These are phyloP conservation scores for Gephyroberyx darwinii DNA, from an alignment of 2,797 vertebrate species.

Conservation along the genomic window DNA sequence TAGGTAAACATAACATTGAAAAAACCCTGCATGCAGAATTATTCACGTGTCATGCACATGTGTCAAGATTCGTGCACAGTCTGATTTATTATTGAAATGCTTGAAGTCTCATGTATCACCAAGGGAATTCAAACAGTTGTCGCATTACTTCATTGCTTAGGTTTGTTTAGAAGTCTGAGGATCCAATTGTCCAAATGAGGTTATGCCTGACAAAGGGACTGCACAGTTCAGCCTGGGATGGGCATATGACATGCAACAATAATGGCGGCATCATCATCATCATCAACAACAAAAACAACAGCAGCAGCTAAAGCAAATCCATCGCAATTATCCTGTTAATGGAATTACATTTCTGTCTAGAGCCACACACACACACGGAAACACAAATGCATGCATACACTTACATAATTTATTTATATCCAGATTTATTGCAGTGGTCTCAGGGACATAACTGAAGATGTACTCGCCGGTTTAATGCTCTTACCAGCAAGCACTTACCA, in stretches of 20 bases:
- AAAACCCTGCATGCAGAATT: too few relatives aligned
- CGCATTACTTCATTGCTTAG: not conserved
- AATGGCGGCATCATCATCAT: slow-evolving; percentile 15
- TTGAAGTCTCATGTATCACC: too few relatives aligned
- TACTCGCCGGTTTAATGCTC: too few relatives aligned
- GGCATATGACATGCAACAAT: slow-evolving; percentile 2
- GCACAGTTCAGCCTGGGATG: not conserved
- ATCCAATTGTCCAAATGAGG: not conserved
- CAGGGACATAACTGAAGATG: too few relatives aligned
- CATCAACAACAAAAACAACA: too few relatives aligned
- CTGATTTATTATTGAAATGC: too few relatives aligned
- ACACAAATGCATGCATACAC: slow-evolving; percentile 7
- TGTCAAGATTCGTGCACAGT: too few relatives aligned
- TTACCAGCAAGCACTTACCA: not conserved
- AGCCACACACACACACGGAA: not conserved
- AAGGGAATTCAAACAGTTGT: too few relatives aligned
- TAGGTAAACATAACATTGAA: too few relatives aligned
- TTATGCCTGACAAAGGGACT: slow-evolving; percentile 1
- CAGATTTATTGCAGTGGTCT: too few relatives aligned
- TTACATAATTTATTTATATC: slow-evolving; percentile 26
- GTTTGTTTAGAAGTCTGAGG: slow-evolving; percentile 3
- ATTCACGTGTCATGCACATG: too few relatives aligned
- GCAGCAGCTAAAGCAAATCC: slow-evolving; percentile 21
- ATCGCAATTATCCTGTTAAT: slow-evolving; percentile 13
- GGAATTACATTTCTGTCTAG: slow-evolving; percentile 8